Evolutionary conservation across 2,888 invertebrate genomes (phyloP), one percentile per base, ranked within the genome.

Genomic region (Acrobasis repandana): DNA sequence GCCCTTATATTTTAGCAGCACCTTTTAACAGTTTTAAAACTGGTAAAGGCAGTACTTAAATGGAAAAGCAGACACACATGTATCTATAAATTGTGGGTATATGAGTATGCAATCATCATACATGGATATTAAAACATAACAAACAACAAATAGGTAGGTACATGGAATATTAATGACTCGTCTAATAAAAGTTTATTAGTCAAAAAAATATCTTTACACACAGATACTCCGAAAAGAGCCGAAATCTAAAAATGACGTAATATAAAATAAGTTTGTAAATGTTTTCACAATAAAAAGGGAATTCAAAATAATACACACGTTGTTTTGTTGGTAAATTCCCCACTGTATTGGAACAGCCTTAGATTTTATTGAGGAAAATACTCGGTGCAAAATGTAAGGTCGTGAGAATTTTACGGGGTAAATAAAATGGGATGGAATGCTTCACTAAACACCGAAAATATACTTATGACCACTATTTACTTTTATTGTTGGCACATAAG

Each of bases 301-400:
- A 34, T 9, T 52, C 52, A 20, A 49, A 47, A 49, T 20, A 50
- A 50, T 50, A 38, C 54, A 54, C 10, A 38, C 18, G 5, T 18
- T 54, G 52, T 2, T 18, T 54, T 18, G 54, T 16, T 14, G 6
- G 14, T 15, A 15, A 16, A n/a, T 38, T 43, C 54, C 54, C 54
- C 20, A 9, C 18, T 8, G 54, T 54, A 54, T 54, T 54, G 38
- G 38, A 54, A 38, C 54, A 54, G 34, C 8, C 54, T 54, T 54
- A 54, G 36, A 54, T 38, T 54, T 54, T 54, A 54, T 43, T 38
- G 43, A 54, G 54, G 54, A 54, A 54, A 54, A 38, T 38, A 38
- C 18, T 54, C 18, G 18, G 14, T 8, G 38, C 11, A 52, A 36
- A 38, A 36, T 54, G 38, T 38, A 2, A 8, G 18, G 18, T 9